These are phyloP conservation scores for Melanogrammus aeglefinus DNA, from an alignment of 2,797 vertebrate genomes.

Conservation along the genomic window DNA sequence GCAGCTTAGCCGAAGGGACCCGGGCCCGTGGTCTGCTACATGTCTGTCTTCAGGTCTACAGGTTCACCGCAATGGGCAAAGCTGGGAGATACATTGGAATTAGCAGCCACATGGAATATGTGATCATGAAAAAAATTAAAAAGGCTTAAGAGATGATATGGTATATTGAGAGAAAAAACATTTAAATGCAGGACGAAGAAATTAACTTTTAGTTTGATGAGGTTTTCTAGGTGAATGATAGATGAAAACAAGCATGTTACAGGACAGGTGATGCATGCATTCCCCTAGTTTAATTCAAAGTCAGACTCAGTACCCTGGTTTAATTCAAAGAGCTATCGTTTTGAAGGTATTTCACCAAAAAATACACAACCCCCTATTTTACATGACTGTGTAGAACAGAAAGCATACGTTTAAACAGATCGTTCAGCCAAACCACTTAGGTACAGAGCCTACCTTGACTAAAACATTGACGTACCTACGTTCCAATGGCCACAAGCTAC, in stretches of 20 bases:
- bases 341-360: not conserved
- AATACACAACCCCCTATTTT: not conserved
- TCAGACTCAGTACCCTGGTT: not conserved
- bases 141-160: not conserved
- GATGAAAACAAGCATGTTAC: not conserved
- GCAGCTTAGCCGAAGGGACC: conserved; percentile 43
- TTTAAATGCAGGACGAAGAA: not conserved
- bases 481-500: conserved; percentile 27
- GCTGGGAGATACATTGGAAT: not conserved
- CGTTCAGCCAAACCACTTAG: not conserved
- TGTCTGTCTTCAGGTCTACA: conserved; percentile 20
- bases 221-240: not conserved
- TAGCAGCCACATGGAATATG: not conserved
- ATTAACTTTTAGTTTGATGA: not conserved
- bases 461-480: not conserved
- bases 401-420: not conserved
- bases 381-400: not conserved
- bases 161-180: not conserved
- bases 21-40: conserved; percentile 44
- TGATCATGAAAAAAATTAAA: not conserved
- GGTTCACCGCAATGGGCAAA: conserved; percentile 31
- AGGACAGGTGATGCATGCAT: not conserved
- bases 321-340: not conserved
- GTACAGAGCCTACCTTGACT: conserved; percentile 4
- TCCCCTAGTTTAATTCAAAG: not conserved